Evolutionary conservation across 2,888 invertebrate species (phyloP), one percentile per base, ranked within the genome.

Genomic region (Nowickia ferox): DNA sequence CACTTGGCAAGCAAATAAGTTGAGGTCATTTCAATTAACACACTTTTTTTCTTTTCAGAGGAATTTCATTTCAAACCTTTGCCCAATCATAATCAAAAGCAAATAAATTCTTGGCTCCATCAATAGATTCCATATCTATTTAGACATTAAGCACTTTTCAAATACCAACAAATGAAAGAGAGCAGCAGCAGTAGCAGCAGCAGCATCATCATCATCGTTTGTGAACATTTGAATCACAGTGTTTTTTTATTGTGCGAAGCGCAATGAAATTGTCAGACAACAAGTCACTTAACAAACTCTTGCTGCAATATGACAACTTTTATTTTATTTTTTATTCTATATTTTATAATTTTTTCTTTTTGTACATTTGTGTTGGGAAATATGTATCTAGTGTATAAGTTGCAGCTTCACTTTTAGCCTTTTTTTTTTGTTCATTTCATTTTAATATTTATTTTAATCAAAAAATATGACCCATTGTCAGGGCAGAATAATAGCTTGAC

Each of bases 291-390:
- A 51, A 66, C 51, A 71, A 71, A 53, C 22, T 59, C 40, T 48
- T 72, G 51, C 63, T 76, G 82, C 75, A 61, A 11, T 82, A 74
- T 72, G 66, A 76, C 76, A 84, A 51, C 30, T 53, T 66, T 65
- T 15, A 19, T 53, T 46, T 57, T 22, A 30, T 66, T n/a, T 57
- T 17, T 61, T n/a, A 9, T 10, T 8, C 17, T 53, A 13, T 48
- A n/a, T 48, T 48, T 17, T 17, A 17, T 9, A 53, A 17, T 13
- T 65, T 30, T 17, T 22, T 22, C 40, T 5, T 59, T 51, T 15
- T 11, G n/a, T n/a, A 11, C 22, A 65, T 44, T 55, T 17, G 1
- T 13, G 9, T 59, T 19, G 13, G 8, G 44, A 17, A 30, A 17
- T 30, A 4, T 61, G 6, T n/a, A n/a, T n/a, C n/a, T n/a, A n/a